These are phyloP conservation scores for Geopemphigus sp. DNA, from an alignment of 1,140 invertebrate species.

Conservation along the genomic window DNA sequence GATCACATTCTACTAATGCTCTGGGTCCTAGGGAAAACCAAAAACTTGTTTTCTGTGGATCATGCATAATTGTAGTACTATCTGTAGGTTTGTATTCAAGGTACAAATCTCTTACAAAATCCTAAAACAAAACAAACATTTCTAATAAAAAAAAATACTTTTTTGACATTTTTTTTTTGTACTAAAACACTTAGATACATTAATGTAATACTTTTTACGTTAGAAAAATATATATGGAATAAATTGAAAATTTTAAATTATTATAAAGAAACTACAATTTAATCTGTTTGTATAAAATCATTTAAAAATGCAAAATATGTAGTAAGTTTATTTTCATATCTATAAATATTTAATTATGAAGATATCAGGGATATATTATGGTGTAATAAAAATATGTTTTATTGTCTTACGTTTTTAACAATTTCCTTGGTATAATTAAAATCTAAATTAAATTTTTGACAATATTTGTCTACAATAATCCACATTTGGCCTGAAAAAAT, in stretches of 20 bases:
- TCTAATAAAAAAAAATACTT: not conserved
- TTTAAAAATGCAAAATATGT: no score
- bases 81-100: conserved; percentile 17
- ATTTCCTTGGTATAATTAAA: not conserved
- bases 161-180: no score
- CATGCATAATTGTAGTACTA: conserved; percentile 6
- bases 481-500: conserved; percentile 35
- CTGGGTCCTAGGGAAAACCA: conserved; percentile 37
- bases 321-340: not conserved
- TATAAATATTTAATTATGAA: not conserved
- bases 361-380: not conserved
- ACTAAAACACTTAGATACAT: no score
- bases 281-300: no score
- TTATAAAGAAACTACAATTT: no score
- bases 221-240: no score
- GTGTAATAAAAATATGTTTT: not conserved
- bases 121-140: conserved; percentile 6
- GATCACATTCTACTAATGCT: conserved; percentile 35
- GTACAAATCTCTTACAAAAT: conserved; percentile 44
- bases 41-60: conserved; percentile 41
- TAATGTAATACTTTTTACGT: no score
- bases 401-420: conserved; percentile 33
- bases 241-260: no score
- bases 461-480: conserved; percentile 17
- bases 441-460: conserved; percentile 3